phyloP scores from a whole-genome alignment of 2,888 invertebrate genomes.

The Flexamia atlantica region DNA sequence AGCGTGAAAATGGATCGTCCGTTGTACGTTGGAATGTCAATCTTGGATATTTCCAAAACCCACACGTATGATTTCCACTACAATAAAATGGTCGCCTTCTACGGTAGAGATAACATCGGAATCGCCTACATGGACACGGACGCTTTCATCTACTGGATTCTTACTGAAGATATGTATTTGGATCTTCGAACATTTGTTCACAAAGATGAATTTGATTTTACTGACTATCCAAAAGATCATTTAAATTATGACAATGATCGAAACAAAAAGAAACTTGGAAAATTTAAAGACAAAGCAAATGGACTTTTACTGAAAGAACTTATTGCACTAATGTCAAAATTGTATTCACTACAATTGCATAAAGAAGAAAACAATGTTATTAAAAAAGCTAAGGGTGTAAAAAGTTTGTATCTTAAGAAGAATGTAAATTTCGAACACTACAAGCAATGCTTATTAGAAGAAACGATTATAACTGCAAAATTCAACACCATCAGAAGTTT shows the following conservation, averaged over 20 bases:
- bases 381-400: constrained; percentile 55
- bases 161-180: constrained; percentile 59
- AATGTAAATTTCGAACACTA: constrained; percentile 39
- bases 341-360: constrained; percentile 9
- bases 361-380: background rate
- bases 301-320: constrained; percentile 39
- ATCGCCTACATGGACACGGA: constrained; percentile 51
- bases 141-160: constrained; percentile 55
- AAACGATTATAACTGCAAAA: background rate
- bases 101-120: constrained; percentile 48
- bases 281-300: constrained; percentile 64
- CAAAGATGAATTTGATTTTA: constrained; percentile 60
- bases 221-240: constrained; percentile 59
- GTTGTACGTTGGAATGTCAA: constrained; percentile 60
- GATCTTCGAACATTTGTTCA: constrained; percentile 44
- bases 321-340: constrained; percentile 37
- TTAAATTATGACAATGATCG: constrained; percentile 21
- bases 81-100: constrained; percentile 53
- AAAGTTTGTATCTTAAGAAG: constrained; percentile 21
- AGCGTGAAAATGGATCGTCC: constrained; percentile 51
- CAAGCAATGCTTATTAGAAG: constrained; percentile 35
- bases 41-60: constrained; percentile 63
- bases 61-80: constrained; percentile 63
- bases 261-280: constrained; percentile 62
- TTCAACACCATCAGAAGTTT: constrained; percentile 43